Conservation (phyloP, 2,797 vertebrate genomes). For the Melopsittacus undulatus region DNA sequence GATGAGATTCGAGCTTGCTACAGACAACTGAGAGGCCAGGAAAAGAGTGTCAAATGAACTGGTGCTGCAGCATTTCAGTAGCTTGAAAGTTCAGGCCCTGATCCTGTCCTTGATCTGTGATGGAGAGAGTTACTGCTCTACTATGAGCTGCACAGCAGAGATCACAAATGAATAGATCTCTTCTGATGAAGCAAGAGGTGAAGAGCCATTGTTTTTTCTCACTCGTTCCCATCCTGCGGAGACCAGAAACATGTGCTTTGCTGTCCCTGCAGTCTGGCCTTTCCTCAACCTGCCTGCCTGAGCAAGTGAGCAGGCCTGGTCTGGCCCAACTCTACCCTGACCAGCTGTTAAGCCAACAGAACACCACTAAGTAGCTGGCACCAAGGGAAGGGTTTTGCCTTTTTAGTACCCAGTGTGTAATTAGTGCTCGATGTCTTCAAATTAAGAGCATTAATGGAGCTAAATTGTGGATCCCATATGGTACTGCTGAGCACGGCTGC, state of each 20-base stretch:
- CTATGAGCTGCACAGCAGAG: neutral
- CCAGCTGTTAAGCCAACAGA: slow-evolving; percentile 82
- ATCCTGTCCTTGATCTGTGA: slow-evolving; percentile 23
- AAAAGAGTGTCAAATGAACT: neutral
- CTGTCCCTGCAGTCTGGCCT: slow-evolving; percentile 58
- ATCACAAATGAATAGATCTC: neutral
- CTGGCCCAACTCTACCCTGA: slow-evolving; percentile 73
- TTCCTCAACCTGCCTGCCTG: slow-evolving; percentile 74
- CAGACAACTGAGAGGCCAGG: neutral
- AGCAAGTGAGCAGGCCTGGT: slow-evolving; percentile 62
- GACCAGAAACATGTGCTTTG: slow-evolving; percentile 57
- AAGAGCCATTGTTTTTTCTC: slow-evolving; percentile 59
- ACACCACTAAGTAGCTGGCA: slow-evolving; percentile 80
- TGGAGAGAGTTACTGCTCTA: neutral
- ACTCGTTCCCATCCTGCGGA: slow-evolving; percentile 42
- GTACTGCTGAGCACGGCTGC: slow-evolving; percentile 81
- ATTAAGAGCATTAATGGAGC: slow-evolving; percentile 93
- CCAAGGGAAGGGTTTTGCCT: slow-evolving; percentile 79
- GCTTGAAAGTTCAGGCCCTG: neutral
- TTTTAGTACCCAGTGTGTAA: slow-evolving; percentile 85
- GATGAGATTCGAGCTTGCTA: neutral
- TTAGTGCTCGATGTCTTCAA: slow-evolving; percentile 85
- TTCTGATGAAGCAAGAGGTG: slow-evolving; percentile 33
- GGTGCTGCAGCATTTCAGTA: neutral
- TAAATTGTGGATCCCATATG: slow-evolving; percentile 93